Base-by-base conservation (phyloP, 2,888 invertebrate genomes). In the Synergus laeviventris region DNA sequence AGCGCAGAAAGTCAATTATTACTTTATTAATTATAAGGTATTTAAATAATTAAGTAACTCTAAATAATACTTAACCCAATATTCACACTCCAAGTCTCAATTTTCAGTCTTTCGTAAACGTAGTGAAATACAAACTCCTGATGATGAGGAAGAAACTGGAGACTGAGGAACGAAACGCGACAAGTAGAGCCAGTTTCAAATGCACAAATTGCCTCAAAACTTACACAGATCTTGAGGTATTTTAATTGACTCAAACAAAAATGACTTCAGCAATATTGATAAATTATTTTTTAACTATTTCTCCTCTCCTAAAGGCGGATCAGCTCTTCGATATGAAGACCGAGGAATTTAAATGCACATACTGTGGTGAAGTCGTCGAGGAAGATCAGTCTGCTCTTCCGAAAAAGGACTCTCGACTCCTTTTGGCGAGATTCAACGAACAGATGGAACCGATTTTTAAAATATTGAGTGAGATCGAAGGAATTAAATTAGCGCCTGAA, bases 71-170 rank as follows among this genome's bases (percentile, higher is more conserved):
- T 21, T 59, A n/a, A 39, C 31, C 64, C 12, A 36, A 31, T 24
- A 49, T n/a, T 54, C 4, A 73, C 1, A 73, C 1, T 73, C n/a
- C 12, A 24, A 18, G 31, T 12, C 45, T 80, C 80, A 66, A 60
- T 73, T 88, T 87, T 12, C 86, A 93, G 92, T 96, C 96, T 56
- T 98, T 98, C 91, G 98, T 99, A 5, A 99, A 99, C 92, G 98
- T 99, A 16, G 97, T 99, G 0, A 99, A 98, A 91, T 99, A 99
- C 91, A 99, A 99, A 92, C 91, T 99, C 88, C 98, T 99, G 92
- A 93, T 98, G 88, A 98, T 99, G 96, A 94, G 98, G 77, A 97
- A 98, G 88, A 95, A 98, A 84, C 95, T 99, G 94, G 99, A 99
- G 91, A 97, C 97, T 0, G 98, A 98, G 89, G 98, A 98, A 89